Percentiles rank a stretch among this genome's conserved stretches.
These are phyloP conservation scores for Silurus lanzhouensis DNA, from an alignment of 2,797 vertebrate species.

Conservation along the genomic window DNA sequence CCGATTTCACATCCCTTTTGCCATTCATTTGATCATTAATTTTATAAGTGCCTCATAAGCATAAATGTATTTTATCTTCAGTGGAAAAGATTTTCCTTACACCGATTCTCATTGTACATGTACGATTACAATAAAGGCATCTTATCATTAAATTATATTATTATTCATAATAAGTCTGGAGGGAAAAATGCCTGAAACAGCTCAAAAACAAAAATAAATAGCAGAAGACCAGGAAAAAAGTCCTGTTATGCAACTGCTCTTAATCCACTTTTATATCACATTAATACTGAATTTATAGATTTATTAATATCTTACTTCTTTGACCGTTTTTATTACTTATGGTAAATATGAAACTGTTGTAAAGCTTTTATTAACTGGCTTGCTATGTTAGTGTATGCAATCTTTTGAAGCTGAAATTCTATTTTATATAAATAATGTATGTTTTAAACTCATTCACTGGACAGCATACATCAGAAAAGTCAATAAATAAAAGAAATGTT, in stretches of 20 bases:
- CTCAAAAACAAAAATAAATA: background rate
- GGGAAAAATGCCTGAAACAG: background rate
- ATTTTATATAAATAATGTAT: background rate
- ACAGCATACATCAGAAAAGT: background rate
- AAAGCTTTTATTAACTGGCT: background rate
- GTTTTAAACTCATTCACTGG: background rate
- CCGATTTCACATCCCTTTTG: background rate
- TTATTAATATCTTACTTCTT: background rate
- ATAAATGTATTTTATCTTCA: background rate
- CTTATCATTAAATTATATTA: background rate
- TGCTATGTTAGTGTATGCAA: background rate
- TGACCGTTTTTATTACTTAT: background rate
- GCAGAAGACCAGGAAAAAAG: background rate
- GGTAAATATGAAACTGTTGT: background rate
- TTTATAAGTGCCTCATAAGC: background rate
- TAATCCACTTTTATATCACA: background rate
- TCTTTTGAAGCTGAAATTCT: background rate
- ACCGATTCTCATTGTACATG: background rate
- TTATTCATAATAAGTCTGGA: background rate
- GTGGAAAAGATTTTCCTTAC: background rate
- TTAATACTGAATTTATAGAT: background rate
- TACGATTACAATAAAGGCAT: background rate
- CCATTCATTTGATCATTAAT: background rate
- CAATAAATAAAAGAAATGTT: background rate
- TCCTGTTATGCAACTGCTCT: background rate